Conservation (phyloP, 2,797 vertebrate genomes). For the Bufotes viridis region DNA sequence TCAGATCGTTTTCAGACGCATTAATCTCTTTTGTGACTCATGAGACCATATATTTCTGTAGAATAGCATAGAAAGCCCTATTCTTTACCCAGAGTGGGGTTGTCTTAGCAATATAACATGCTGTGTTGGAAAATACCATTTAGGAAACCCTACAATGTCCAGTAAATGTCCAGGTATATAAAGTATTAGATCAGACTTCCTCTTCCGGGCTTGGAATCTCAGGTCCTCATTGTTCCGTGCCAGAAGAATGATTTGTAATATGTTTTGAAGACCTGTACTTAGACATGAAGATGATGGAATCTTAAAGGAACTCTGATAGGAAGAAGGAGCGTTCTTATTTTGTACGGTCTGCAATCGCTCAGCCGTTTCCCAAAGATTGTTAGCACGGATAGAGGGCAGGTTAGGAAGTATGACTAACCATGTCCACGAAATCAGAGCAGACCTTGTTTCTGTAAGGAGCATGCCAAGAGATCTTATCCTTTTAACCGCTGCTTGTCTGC, state of each 20-base stretch:
- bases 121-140: background rate
- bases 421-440: constrained; percentile 40
- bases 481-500: constrained; percentile 62
- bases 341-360: constrained; percentile 28
- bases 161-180: background rate
- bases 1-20: background rate
- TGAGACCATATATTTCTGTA: background rate
- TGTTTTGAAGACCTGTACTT: constrained; percentile 3
- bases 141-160: background rate
- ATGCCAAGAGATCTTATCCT: constrained; percentile 19
- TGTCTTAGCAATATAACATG: background rate
- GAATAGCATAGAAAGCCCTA: background rate
- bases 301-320: constrained; percentile 13
- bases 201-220: background rate
- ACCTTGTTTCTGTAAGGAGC: constrained; percentile 13
- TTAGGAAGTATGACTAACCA: constrained; percentile 54
- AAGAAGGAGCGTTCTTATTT: constrained; percentile 17
- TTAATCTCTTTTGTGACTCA: background rate
- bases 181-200: background rate
- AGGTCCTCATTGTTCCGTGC: constrained; percentile 8
- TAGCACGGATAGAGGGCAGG: constrained; percentile 19
- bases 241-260: constrained; percentile 16
- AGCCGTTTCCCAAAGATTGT: constrained; percentile 39
- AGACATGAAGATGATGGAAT: constrained; percentile 20
- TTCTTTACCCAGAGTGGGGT: background rate